A percentile compares a stretch with the other conserved stretches of the same genome.
These are phyloP conservation scores for Lycophotia porphyrea DNA, from an alignment of 2,888 invertebrate species.

Conservation along the genomic window DNA sequence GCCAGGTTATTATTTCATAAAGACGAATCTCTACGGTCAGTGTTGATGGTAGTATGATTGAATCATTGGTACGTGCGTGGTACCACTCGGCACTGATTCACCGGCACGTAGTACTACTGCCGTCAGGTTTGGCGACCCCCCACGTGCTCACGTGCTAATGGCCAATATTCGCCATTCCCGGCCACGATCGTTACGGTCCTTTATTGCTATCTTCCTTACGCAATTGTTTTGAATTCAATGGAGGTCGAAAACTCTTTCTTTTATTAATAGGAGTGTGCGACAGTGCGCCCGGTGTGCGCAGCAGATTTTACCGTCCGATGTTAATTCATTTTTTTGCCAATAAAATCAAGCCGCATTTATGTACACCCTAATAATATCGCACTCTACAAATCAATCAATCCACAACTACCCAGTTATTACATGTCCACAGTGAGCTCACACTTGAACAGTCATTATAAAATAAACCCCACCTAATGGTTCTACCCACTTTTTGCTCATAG, in stretches of 20 bases:
- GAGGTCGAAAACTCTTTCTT: constrained; percentile 78
- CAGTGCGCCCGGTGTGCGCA: background rate
- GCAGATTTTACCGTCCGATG: background rate
- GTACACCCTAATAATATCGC: background rate
- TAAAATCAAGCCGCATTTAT: constrained; percentile 4
- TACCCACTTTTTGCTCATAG: background rate
- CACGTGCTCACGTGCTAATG: constrained; percentile 84
- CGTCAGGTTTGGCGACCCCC: constrained; percentile 83
- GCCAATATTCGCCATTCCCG: constrained; percentile 82
- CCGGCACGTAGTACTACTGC: constrained; percentile 66
- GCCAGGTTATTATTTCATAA: constrained; percentile 54
- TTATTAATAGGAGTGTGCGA: constrained; percentile 46
- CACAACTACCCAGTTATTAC: background rate
- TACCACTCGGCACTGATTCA: constrained; percentile 65
- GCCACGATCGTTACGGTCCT: constrained; percentile 70
- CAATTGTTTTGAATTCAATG: constrained; percentile 76
- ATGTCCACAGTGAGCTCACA: background rate
- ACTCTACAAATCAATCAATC: background rate
- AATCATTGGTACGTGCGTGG: constrained; percentile 64
- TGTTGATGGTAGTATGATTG: constrained; percentile 59
- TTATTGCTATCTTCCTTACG: constrained; percentile 77
- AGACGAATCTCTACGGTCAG: constrained; percentile 36
- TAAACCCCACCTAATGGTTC: background rate
- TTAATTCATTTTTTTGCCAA: background rate
- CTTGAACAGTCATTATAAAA: background rate